phyloP scores from a whole-genome alignment of 2,888 invertebrate species.

The Homarus gammarus region DNA sequence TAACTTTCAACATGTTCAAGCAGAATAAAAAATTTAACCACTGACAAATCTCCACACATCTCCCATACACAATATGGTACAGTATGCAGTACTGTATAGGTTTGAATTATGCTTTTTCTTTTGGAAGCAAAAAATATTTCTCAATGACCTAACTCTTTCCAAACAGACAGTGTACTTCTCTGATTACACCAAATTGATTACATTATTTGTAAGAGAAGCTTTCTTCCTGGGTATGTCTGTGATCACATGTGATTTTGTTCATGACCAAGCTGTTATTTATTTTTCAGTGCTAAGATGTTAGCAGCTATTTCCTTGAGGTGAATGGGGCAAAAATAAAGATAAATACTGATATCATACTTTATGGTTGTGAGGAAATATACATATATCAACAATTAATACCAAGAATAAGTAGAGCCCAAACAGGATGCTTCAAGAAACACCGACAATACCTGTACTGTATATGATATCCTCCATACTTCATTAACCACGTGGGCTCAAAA shows the following conservation, averaged over 20 bases:
- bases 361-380: background rate
- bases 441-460: background rate
- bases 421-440: background rate
- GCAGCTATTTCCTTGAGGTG: background rate
- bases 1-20: too few relatives aligned
- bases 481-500: background rate
- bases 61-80: too few relatives aligned
- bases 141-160: too few relatives aligned
- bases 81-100: too few relatives aligned
- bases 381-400: background rate
- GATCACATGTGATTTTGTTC: background rate
- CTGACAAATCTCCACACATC: too few relatives aligned
- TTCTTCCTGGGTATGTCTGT: background rate
- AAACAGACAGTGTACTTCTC: too few relatives aligned
- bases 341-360: background rate
- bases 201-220: too few relatives aligned
- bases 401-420: slow-evolving; percentile 1
- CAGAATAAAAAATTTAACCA: too few relatives aligned
- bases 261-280: background rate
- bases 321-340: background rate
- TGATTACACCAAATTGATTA: too few relatives aligned
- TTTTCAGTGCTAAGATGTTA: background rate
- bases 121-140: too few relatives aligned
- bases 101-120: too few relatives aligned
- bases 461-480: background rate